phyloP scores from a whole-genome alignment of 2,797 vertebrate genomes.

The Borostomias antarcticus region DNA sequence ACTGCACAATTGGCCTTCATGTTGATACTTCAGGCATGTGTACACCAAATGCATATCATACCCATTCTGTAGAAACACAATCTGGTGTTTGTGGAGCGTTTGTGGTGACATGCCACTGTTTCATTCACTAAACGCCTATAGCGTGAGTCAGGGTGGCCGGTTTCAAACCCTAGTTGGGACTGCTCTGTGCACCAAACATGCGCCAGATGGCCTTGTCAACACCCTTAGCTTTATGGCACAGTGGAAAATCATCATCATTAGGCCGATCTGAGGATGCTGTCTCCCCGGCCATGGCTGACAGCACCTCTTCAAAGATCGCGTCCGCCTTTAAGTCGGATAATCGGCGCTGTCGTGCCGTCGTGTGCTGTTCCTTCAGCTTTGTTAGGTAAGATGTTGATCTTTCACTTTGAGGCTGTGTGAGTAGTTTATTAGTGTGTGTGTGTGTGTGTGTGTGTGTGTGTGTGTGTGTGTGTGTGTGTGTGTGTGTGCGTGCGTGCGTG shows the following conservation, averaged over 20 bases:
- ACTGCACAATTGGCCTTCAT: no score
- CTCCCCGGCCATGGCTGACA: constrained; percentile 15
- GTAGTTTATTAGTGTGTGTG: no score
- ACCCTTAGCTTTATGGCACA: constrained; percentile 53
- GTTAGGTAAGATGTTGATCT: constrained; percentile 48
- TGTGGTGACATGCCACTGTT: not conserved
- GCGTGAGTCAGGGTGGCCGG: constrained; percentile 27
- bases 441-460: no score
- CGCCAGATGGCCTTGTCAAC: constrained; percentile 62
- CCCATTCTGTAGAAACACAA: not conserved
- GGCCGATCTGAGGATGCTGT: constrained; percentile 38
- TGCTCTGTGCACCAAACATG: constrained; percentile 41
- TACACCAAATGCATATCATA: not conserved
- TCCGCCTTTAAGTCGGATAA: not conserved
- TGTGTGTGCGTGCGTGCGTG: no score
- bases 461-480: no score
- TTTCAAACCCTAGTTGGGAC: constrained; percentile 43
- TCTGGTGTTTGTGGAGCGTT: constrained; percentile 18
- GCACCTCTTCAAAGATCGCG: constrained; percentile 15
- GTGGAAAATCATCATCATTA: constrained; percentile 66
- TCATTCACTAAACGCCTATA: constrained; percentile 6
- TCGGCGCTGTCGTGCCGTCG: not conserved
- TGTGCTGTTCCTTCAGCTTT: not conserved
- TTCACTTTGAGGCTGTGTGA: constrained; percentile 43
- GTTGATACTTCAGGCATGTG: no score